A percentile compares a stretch with the other conserved stretches of the same genome.
Conservation (phyloP, 2,888 invertebrate species). For the Steinernema hermaphroditum region DNA sequence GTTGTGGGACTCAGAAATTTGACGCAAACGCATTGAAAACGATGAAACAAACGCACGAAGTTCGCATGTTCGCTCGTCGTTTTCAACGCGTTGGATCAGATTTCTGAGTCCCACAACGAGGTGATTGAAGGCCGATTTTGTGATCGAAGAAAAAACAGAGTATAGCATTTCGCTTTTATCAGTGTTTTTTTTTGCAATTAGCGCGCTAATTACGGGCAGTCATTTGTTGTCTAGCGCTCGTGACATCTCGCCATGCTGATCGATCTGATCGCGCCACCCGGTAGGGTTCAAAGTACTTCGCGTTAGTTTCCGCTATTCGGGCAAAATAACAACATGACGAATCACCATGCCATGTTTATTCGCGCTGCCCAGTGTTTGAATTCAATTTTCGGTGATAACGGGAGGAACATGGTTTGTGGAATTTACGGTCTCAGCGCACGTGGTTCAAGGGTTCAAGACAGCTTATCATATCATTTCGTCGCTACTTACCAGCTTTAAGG, state of each 20-base stretch:
- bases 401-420: not conserved
- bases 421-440: not conserved
- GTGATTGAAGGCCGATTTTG: no score
- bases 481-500: constrained; percentile 47
- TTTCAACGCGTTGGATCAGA: no score
- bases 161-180: no score
- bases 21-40: no score
- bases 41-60: no score
- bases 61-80: no score
- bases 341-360: constrained; percentile 3
- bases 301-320: constrained; percentile 4
- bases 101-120: no score
- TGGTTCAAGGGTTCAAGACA: not conserved
- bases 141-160: no score
- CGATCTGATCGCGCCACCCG: constrained; percentile 27
- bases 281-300: constrained; percentile 32
- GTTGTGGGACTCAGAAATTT: no score
- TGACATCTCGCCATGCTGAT: constrained; percentile 24
- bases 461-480: constrained; percentile 15
- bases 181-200: not conserved
- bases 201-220: not conserved
- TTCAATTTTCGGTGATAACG: not conserved
- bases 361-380: not conserved
- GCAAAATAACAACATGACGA: constrained; percentile 22
- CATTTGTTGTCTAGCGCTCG: not conserved